These are phyloP conservation scores for Epinephelus cyanopodus DNA, from an alignment of 2,113 vertebrate species.

Conservation along the genomic window DNA sequence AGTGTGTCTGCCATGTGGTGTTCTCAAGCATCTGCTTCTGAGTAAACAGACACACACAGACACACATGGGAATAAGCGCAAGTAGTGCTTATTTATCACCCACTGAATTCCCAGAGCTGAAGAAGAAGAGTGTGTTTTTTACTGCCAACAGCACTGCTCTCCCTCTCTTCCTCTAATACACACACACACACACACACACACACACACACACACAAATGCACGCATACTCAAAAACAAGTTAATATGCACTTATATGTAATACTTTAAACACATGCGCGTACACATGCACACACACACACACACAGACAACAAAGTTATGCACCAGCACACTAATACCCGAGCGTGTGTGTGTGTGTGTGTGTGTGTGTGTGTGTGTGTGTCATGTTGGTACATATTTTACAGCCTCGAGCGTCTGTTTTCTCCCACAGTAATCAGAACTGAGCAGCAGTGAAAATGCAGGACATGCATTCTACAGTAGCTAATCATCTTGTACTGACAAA, in stretches of 20 bases:
- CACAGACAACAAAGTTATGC: too few species aligned
- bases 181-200: neutral
- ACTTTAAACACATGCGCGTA: neutral
- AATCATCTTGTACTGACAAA: conserved; percentile 48
- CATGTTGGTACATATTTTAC: conserved; percentile 13
- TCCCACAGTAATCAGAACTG: conserved; percentile 32
- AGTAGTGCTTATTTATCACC: conserved; percentile 43
- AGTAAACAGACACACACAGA: conserved; percentile 3
- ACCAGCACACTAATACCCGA: too few species aligned
- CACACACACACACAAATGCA: neutral
- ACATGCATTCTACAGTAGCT: conserved; percentile 43
- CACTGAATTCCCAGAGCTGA: conserved; percentile 31
- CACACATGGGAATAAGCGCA: conserved; percentile 28
- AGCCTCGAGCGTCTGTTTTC: conserved; percentile 39
- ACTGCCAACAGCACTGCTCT: conserved; percentile 6
- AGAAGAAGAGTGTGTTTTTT: conserved; percentile 22
- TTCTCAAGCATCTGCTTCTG: conserved; percentile 18
- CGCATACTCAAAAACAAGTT: neutral
- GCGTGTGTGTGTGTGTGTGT: neutral
- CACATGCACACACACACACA: neutral
- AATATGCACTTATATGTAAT: neutral
- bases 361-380: neutral
- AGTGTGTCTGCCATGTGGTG: neutral
- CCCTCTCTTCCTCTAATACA: neutral
- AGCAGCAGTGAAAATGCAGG: conserved; percentile 45